Base-by-base conservation (phyloP, 2,888 invertebrate species). In the Caenorhabditis imperialis region DNA sequence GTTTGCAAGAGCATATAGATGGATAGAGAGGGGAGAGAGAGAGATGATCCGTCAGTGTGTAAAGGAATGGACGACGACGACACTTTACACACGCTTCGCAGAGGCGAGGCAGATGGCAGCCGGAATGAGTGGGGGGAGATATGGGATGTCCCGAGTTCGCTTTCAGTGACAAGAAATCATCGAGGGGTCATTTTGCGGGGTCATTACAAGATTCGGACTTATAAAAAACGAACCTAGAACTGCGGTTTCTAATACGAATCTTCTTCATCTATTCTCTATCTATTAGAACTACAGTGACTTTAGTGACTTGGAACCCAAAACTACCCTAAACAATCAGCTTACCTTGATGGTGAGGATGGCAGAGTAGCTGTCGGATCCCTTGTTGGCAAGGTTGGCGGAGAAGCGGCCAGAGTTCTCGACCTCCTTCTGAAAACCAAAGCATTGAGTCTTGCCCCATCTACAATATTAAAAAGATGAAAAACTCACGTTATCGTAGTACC, bases 341-440 rank as follows among this genome's bases (percentile, higher is more conserved):
- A 88, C 87, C 82, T 87, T 88, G 76, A 88, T 88, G 71, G 86
- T 85, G 25, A 88, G 84, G 45, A 87, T 81, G 48, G 88, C 88
- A 22, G 87, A 87, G 81, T 78, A 88, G 35, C 85, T 75, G 65
- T 88, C 88, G 62, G 71, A 78, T 65, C 87, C 88, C 75, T 84
- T 84, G 77, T 85, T 86, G 72, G 85, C 82, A 33, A 87, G 75
- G 37, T 80, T 73, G 74, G 82, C 81, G 40, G 79, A 71, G 79
- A 88, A 88, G 44, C 88, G 82, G 23, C 78, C 84, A 51, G 77
- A 82, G 50, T 73, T 75, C 70, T 84, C 82, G 51, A 86, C 70
- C 75, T 86, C 86, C 45, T 81, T 87, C 86, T 86, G 80, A 23
- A 83, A 81, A 44, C 4, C 47, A 18, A 33, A 16, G 40, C n/a